Percentiles rank a stretch among this genome's conserved stretches.
Conservation (phyloP, 2,113 vertebrate species). For the Trichomycterus rosablanca region DNA sequence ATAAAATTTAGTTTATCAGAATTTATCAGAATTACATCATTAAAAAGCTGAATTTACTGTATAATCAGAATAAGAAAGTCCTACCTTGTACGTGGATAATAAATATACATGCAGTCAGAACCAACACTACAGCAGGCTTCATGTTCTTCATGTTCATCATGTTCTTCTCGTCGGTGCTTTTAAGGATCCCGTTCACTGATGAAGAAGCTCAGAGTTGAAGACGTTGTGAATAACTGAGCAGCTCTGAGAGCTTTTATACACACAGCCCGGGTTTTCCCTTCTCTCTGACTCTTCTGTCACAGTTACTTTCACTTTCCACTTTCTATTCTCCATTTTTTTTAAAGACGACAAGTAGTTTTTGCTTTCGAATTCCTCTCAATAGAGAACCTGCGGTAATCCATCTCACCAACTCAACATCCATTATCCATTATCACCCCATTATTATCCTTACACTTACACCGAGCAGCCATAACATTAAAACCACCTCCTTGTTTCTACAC, state of each 20-base stretch:
- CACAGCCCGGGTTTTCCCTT: background rate
- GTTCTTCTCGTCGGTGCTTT: background rate
- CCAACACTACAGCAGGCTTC: background rate
- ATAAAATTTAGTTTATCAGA: background rate
- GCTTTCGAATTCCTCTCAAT: too few relatives aligned
- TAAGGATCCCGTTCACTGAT: too few relatives aligned
- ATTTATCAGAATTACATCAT: background rate
- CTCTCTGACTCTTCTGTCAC: background rate
- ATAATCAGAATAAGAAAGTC: background rate
- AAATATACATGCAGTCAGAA: background rate
- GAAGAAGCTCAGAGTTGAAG: too few relatives aligned
- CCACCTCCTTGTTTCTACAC: too few relatives aligned
- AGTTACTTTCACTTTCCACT: constrained; percentile 3
- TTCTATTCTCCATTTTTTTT: too few relatives aligned
- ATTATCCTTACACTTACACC: too few relatives aligned
- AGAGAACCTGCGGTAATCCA: too few relatives aligned
- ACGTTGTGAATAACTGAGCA: background rate
- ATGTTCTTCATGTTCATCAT: background rate
- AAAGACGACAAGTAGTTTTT: too few relatives aligned
- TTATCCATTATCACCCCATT: too few relatives aligned
- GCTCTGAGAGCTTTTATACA: background rate
- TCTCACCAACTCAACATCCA: too few relatives aligned
- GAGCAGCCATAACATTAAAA: too few relatives aligned
- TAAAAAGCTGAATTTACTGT: background rate
- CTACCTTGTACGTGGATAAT: constrained; percentile 7